Base-by-base conservation (phyloP, 2,113 vertebrate genomes). In the Turnix velox region DNA sequence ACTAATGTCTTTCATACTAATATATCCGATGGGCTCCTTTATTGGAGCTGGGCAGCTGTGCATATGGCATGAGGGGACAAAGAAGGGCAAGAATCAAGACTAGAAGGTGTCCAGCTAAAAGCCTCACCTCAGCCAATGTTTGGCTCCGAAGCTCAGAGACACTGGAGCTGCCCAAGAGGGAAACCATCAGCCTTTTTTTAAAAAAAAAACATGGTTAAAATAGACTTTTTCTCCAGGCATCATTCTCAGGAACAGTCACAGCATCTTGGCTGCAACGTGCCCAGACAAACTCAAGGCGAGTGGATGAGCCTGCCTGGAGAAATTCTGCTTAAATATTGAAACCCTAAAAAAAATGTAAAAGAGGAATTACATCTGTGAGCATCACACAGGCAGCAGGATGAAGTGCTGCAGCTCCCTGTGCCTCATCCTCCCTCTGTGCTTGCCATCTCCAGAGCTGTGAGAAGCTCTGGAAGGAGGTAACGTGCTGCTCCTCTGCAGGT, bases 401-500 rank as follows among this genome's bases (percentile, higher is more conserved):
- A 63, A 52, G 23, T 54, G 51, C 65, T 81, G 46, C 59, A 71
- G 51, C 30, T 89, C 31, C 54, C 54, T 35, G 37, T 66, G 55
- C 61, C 57, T 84, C n/a, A n/a, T n/a, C n/a, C n/a, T n/a, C n/a
- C n/a, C n/a, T n/a, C n/a, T n/a, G n/a, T n/a, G n/a, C n/a, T n/a
- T n/a, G n/a, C n/a, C n/a, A n/a, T n/a, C 84, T 89, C 27, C 65
- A 86, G 68, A 39, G 20, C 28, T 76, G 12, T 40, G 57, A 83
- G 69, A 0, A 1, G 39, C 0, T 6, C 2, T 2, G 51, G 49
- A 73, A 52, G 35, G 74, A 83, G 42, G 6, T 37, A 39, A 45
- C 2, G 1, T 40, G 72, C 43, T 40, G 72, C 43, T 88, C 46
- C 28, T 69, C 67, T 0, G 1, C 31, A 55, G 0, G 1, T 30